Conservation (phyloP, 2,113 vertebrate genomes). For the Diadophis punctatus region DNA sequence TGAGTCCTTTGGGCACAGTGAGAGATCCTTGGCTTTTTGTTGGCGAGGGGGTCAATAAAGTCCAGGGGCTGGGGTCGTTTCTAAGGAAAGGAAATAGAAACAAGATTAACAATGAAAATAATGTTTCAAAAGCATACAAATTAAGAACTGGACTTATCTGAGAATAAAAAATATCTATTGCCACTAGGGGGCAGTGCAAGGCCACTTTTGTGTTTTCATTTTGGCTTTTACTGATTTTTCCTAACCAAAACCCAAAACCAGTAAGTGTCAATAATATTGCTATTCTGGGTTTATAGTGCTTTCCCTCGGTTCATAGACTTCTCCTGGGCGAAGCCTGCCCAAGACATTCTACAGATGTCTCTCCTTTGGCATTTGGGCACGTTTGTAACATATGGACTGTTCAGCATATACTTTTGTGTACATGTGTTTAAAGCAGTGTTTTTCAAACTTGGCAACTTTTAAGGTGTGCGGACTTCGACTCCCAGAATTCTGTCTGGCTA, state of each 20-base stretch:
- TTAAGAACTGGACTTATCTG: not conserved
- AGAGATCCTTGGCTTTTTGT: slow-evolving; percentile 92
- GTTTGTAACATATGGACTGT: not conserved
- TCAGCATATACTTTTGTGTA: not conserved
- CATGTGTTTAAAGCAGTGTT: not conserved
- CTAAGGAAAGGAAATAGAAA: slow-evolving; percentile 55
- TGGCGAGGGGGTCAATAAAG: slow-evolving; percentile 87
- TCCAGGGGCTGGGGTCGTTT: slow-evolving; percentile 83
- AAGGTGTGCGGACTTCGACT: not conserved
- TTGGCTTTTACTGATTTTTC: not conserved
- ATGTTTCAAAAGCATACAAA: not conserved
- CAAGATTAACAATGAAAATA: not conserved
- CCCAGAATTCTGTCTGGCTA: not conserved
- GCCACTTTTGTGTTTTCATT: not conserved
- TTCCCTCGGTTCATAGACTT: not conserved
- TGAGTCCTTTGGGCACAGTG: slow-evolving; percentile 81
- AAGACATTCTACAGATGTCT: not conserved
- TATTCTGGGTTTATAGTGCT: not conserved
- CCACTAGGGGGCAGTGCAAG: not conserved
- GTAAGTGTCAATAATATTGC: not conserved
- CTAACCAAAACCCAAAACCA: not conserved
- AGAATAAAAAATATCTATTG: not conserved
- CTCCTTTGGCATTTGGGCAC: not conserved
- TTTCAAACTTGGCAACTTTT: not conserved
- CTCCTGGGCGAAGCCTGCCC: not conserved